phyloP scores from a whole-genome alignment of 2,888 invertebrate genomes.

The Venustoraphidia nigricollis region DNA sequence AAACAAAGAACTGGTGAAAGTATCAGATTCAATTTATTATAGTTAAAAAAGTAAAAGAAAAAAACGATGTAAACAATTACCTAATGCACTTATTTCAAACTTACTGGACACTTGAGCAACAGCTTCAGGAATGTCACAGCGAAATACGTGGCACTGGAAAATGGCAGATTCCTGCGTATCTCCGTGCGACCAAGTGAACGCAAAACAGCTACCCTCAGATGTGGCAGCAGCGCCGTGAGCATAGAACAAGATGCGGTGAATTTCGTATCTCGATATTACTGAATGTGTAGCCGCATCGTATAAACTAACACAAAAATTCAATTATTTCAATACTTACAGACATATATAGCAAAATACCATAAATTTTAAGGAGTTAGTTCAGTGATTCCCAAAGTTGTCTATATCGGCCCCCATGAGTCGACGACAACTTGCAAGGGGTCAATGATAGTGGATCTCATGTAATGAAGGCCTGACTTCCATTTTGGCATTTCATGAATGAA shows the following conservation, averaged over 20 bases:
- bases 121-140: conserved; percentile 87
- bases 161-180: conserved; percentile 76
- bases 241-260: conserved; percentile 88
- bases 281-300: conserved; percentile 72
- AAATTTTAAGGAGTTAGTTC: too few relatives aligned
- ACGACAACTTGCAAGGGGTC: too few relatives aligned
- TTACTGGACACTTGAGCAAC: conserved; percentile 63
- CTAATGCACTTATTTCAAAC: conserved; percentile 15
- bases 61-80: background rate
- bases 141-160: conserved; percentile 94
- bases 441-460: too few relatives aligned
- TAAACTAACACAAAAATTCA: conserved; percentile 33
- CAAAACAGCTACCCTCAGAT: conserved; percentile 85
- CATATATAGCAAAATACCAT: too few relatives aligned
- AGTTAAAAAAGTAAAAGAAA: conserved; percentile 6
- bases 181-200: conserved; percentile 94
- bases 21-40: background rate
- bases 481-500: too few relatives aligned
- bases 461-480: too few relatives aligned
- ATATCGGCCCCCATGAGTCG: too few relatives aligned
- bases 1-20: too few relatives aligned
- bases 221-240: conserved; percentile 76
- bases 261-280: conserved; percentile 77
- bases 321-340: too few relatives aligned
- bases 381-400: too few relatives aligned